Percentiles rank a stretch among this genome's conserved stretches.
These are phyloP conservation scores for Mizuhopecten yessoensis DNA, from an alignment of 1,140 invertebrate species.

Conservation along the genomic window DNA sequence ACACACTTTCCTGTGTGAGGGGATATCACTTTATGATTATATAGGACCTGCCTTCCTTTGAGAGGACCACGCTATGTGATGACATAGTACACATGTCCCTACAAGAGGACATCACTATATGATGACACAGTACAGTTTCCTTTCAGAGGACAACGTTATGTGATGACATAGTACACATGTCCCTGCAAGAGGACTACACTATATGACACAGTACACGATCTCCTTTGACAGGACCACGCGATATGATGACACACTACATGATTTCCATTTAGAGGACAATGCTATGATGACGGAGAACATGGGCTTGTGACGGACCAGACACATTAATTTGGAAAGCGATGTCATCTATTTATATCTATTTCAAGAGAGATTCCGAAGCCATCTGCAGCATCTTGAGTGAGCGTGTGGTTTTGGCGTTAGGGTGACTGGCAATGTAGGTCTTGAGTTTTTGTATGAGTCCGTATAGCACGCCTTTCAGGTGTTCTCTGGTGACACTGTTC, in stretches of 20 bases:
- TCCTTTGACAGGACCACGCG: too few relatives aligned
- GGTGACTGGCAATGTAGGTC: constrained; percentile 88
- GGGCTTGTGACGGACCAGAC: neutral
- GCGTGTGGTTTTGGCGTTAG: constrained; percentile 87
- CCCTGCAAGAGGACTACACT: neutral
- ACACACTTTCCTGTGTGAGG: neutral
- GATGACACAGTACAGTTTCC: neutral
- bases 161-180: neutral
- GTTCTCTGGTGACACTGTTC: constrained; percentile 91
- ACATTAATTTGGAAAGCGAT: neutral
- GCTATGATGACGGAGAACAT: neutral
- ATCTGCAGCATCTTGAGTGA: constrained; percentile 91
- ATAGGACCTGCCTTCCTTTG: neutral
- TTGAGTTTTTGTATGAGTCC: constrained; percentile 90
- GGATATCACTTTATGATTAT: neutral
- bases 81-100: neutral
- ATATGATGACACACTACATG: too few relatives aligned
- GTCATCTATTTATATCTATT: too few relatives aligned
- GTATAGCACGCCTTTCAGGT: constrained; percentile 91
- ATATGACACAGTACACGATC: too few relatives aligned
- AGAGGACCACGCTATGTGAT: neutral
- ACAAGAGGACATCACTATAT: neutral
- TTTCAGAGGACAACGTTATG: neutral
- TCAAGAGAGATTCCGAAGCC: constrained; percentile 87
- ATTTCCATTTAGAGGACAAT: too few relatives aligned